Conservation (phyloP, 2,797 vertebrate genomes). For the Cetoscarus ocellatus region DNA sequence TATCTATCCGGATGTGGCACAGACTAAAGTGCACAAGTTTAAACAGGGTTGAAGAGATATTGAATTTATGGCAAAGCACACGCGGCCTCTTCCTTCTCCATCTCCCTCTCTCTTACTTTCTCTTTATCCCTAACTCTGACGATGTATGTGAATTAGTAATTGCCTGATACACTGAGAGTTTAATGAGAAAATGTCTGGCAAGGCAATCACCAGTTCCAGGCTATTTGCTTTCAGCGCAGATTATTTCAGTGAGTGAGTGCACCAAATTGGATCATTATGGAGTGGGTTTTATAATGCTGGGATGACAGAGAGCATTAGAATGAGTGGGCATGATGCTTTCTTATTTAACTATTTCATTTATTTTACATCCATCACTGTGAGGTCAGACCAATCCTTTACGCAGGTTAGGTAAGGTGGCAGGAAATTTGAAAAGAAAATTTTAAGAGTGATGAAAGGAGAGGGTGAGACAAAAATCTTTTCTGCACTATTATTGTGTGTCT, state of each 20-base stretch:
- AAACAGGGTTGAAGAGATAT: slow-evolving; percentile 36
- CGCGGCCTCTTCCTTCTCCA: slow-evolving; percentile 29
- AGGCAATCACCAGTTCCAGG: slow-evolving; percentile 63
- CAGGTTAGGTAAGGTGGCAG: slow-evolving; percentile 9
- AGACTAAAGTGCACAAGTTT: slow-evolving; percentile 34
- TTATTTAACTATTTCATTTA: slow-evolving; percentile 47
- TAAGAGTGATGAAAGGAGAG: background rate
- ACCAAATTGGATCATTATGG: slow-evolving; percentile 70
- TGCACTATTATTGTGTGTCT: background rate
- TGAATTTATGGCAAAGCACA: slow-evolving; percentile 26
- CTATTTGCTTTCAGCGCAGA: slow-evolving; percentile 64
- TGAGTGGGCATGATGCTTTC: slow-evolving; percentile 27
- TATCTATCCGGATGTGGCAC: slow-evolving; percentile 25
- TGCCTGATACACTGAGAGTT: slow-evolving; percentile 58
- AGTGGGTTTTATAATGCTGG: slow-evolving; percentile 59
- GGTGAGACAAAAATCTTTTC: background rate
- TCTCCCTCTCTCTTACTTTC: slow-evolving; percentile 2
- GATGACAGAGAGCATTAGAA: slow-evolving; percentile 53
- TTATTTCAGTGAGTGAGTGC: slow-evolving; percentile 67
- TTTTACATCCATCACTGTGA: slow-evolving; percentile 33
- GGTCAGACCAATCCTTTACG: slow-evolving; percentile 5
- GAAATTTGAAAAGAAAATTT: slow-evolving; percentile 2
- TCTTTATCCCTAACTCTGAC: slow-evolving; percentile 40
- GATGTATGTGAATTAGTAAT: slow-evolving; percentile 53
- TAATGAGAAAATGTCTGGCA: slow-evolving; percentile 72